Evolutionary conservation across 2,888 invertebrate species (phyloP).

Genomic region (Hypomecis atomaria): DNA sequence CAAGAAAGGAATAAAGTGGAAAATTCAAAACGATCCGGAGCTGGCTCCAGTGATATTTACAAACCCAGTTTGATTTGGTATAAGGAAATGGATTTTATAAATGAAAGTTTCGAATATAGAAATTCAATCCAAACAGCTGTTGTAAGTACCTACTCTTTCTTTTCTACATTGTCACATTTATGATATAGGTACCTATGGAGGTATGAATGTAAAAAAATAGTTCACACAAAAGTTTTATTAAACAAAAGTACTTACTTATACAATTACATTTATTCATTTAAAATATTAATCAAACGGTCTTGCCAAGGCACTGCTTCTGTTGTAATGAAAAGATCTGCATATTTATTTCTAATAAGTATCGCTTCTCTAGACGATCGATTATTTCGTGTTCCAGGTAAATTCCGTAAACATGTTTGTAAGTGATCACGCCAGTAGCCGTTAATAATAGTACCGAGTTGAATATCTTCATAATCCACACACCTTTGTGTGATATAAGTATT

Average conservation of each 20-base stretch:
- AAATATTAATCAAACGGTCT: conserved; percentile 7
- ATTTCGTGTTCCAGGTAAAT: conserved; percentile 7
- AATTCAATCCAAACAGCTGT: conserved; percentile 5
- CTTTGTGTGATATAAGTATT: conserved; percentile 42
- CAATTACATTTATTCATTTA: conserved; percentile 3
- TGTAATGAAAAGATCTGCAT: background rate
- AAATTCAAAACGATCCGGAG: conserved; percentile 33
- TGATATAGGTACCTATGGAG: too few relatives aligned
- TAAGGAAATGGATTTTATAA: conserved; percentile 28
- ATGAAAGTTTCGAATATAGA: conserved; percentile 6
- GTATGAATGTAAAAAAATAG: conserved; percentile 16
- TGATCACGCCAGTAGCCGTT: conserved; percentile 20
- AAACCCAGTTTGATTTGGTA: conserved; percentile 32
- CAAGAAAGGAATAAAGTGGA: conserved; percentile 29
- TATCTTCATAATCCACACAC: conserved; percentile 13
- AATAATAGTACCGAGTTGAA: too few relatives aligned
- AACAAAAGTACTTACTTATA: conserved; percentile 1
- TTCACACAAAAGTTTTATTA: background rate
- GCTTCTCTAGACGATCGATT: conserved; percentile 13
- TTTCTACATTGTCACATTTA: too few relatives aligned
- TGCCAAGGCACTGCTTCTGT: conserved; percentile 13
- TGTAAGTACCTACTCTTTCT: conserved; percentile 24
- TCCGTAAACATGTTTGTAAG: conserved; percentile 3
- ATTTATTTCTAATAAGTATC: background rate
- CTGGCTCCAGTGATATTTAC: conserved; percentile 31